Base-by-base conservation (phyloP, 2,113 vertebrate species). In the Ramphastos sulfuratus region DNA sequence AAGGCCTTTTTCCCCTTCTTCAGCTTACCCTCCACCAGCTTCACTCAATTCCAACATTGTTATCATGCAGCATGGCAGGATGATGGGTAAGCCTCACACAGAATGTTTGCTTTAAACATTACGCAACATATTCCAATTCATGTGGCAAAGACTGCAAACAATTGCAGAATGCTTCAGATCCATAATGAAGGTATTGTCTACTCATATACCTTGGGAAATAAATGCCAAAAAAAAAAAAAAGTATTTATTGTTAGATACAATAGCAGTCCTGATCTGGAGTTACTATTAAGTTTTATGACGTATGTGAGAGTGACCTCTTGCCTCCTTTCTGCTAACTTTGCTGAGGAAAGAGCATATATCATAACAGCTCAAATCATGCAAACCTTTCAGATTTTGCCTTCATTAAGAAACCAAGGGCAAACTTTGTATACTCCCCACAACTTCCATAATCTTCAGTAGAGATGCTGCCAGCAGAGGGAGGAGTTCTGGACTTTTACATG, bases 1-100 rank as follows among this genome's bases (percentile, higher is more conserved):
- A 94, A 98, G 99, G 94, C 98, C 99, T 59, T 98, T 99, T 95
- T 99, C 99, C 87, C 98, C 99, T 50, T 98, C 98, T 56, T 98
- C 98, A 23, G 97, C 98, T 12, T 99, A 98, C 90, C 98, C 98
- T 65, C 98, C 98, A 35, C 98, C 99, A 54, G 85, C 97, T 85
- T 98, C 98, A 0, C 97, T 99, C 92, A 98, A 98, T 96, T 98
- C 97, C 44, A 98, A 98, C 96, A 70, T 98, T 54, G 94, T 97
- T 85, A 94, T 97, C 85, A 98, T 98, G 94, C 98, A 98, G 90
- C 98, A 98, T 71, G 98, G 97, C 94, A 97, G 98, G 71, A 98
- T 97, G 67, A 98, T 99, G 89, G 99, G 99, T 99, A 97, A 98
- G 98, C 94, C 55, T 85, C 46, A 25, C 73, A 84, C 52, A 69